Evolutionary conservation across 2,113 vertebrate species (phyloP), one percentile per base, ranked within the genome.

Genomic region (Erpornis zantholeuca): DNA sequence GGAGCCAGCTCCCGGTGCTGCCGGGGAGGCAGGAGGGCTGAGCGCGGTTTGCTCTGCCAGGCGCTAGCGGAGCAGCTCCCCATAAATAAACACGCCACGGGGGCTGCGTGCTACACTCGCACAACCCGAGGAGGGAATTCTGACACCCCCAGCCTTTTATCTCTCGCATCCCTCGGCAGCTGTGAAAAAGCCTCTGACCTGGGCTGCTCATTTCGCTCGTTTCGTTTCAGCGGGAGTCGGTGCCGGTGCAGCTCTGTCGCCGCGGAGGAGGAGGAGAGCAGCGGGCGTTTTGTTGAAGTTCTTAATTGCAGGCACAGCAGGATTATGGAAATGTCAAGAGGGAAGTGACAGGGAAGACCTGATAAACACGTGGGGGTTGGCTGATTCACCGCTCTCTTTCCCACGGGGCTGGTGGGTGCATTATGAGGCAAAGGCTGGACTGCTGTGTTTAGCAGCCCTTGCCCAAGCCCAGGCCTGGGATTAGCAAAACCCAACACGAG

Each of bases 281-380:
- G 93, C 90, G 60, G 90, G 95, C 85, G n/a, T 94, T 96, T 92
- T 96, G 95, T 94, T 96, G 86, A 80, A 91, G 88, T 94, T 92
- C 96, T 96, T 96, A 95, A 96, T 94, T 96, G 96, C 93, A 92
- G 90, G 90, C 87, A 66, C 90, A 88, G 94, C 92, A 59, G 93
- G 90, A 95, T 94, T 96, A 93, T 87, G 96, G 95, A 95, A 97
- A 93, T 96, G 95, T 94, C 93, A 95, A 92, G 95, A 93, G 85
- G 85, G 85, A 95, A 80, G 82, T 91, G 94, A 80, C 87, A 91
- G 93, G 66, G 91, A 94, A 82, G 94, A 95, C 93, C 94, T 90
- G 82, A 76, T 54, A 47, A 88, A 80, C 35, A 22, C 63, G 12
- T 14, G 57, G 73, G 89, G 61, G 61, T 19, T 92, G 86, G 50